Evolutionary conservation across 2,888 invertebrate species (phyloP).

Genomic region (Drosophila anceps): DNA sequence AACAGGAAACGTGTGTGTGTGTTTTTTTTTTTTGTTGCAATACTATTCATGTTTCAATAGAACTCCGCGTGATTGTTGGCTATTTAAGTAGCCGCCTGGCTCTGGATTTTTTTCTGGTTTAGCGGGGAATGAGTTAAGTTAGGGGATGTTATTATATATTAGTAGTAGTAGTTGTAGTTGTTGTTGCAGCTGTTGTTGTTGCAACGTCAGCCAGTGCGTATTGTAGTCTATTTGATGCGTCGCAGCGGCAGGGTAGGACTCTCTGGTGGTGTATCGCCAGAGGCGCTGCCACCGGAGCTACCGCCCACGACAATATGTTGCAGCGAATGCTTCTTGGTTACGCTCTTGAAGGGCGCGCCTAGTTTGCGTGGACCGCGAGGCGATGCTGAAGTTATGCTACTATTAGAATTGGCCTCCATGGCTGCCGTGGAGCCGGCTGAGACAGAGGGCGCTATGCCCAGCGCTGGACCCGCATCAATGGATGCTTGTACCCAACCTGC

Average conservation of each 20-base stretch:
- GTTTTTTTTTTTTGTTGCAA: slow-evolving; percentile 43
- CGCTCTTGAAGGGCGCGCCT: slow-evolving; percentile 82
- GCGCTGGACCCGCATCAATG: slow-evolving; percentile 78
- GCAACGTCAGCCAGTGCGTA: slow-evolving; percentile 23
- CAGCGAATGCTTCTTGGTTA: slow-evolving; percentile 81
- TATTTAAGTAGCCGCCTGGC: slow-evolving; percentile 32
- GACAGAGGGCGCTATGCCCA: slow-evolving; percentile 77
- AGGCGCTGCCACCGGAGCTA: slow-evolving; percentile 47
- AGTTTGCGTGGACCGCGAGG: slow-evolving; percentile 83
- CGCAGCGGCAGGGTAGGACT: slow-evolving; percentile 85
- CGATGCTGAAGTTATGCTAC: slow-evolving; percentile 72
- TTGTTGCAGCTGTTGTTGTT: slow-evolving; percentile 5
- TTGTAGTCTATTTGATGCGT: slow-evolving; percentile 81
- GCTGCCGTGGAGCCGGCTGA: slow-evolving; percentile 82
- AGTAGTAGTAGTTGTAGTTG: slow-evolving; percentile 9
- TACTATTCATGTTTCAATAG: slow-evolving; percentile 69
- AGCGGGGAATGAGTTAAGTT: slow-evolving; percentile 68
- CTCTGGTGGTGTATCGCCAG: slow-evolving; percentile 74
- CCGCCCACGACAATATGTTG: slow-evolving; percentile 72
- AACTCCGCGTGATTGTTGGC: slow-evolving; percentile 53
- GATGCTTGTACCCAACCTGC: slow-evolving; percentile 85
- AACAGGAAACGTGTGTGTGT: slow-evolving; percentile 60
- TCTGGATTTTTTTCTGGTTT: slow-evolving; percentile 26
- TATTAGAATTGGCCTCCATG: slow-evolving; percentile 75
- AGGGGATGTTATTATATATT: slow-evolving; percentile 28